phyloP scores from a whole-genome alignment of 2,888 invertebrate genomes.

The Fissipunctia ypsillon region DNA sequence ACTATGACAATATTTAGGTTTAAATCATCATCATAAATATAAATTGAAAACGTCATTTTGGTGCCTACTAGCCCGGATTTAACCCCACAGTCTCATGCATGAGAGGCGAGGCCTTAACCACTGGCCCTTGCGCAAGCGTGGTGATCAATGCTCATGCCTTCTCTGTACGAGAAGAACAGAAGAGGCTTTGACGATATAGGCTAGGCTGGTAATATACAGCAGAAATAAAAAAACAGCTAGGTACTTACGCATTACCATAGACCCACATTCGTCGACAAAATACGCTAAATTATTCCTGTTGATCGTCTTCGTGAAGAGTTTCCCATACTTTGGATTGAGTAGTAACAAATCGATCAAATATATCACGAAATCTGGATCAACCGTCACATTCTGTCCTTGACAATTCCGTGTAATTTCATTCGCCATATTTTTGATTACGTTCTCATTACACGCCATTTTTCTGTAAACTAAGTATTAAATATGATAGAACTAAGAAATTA shows the following conservation, averaged over 20 bases:
- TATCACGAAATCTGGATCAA: slow-evolving; percentile 88
- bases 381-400: slow-evolving; percentile 79
- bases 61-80: background rate
- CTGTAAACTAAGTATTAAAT: slow-evolving; percentile 39
- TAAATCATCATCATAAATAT: background rate
- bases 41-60: background rate
- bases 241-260: slow-evolving; percentile 83
- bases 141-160: background rate
- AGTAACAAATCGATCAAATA: slow-evolving; percentile 89
- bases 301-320: slow-evolving; percentile 84
- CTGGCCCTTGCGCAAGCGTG: background rate
- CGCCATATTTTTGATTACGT: slow-evolving; percentile 90
- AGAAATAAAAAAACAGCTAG: background rate
- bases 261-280: slow-evolving; percentile 89
- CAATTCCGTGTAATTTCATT: slow-evolving; percentile 91
- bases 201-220: background rate
- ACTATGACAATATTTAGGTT: background rate
- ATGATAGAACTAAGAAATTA: slow-evolving; percentile 3
- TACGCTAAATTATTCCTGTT: slow-evolving; percentile 87
- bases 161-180: background rate
- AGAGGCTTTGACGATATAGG: too few relatives aligned
- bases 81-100: background rate
- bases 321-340: slow-evolving; percentile 90
- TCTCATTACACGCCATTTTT: slow-evolving; percentile 86
- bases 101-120: background rate